These are phyloP conservation scores for Drosophila affinis DNA, from an alignment of 2,888 invertebrate species.

Conservation along the genomic window DNA sequence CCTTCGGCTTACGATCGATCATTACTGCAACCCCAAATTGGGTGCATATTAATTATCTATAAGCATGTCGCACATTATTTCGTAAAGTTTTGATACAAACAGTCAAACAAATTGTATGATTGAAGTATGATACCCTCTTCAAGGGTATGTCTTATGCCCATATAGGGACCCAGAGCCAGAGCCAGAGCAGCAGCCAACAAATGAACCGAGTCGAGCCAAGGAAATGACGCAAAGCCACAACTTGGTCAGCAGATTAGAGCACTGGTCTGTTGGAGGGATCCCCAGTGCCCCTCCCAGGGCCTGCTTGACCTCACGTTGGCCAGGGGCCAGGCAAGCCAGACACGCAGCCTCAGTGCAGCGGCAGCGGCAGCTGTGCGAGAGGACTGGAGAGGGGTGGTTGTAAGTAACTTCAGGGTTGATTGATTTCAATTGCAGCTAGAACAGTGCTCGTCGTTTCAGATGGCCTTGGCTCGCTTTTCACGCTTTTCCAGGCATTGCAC, in stretches of 20 bases:
- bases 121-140: background rate
- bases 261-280: conserved; percentile 24
- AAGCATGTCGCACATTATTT: no score
- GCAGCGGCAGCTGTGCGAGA: background rate
- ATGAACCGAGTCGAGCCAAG: conserved; percentile 53
- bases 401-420: conserved; percentile 56
- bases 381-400: conserved; percentile 3
- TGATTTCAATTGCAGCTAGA: conserved; percentile 61
- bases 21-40: no score
- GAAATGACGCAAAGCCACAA: conserved; percentile 78
- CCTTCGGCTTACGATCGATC: no score
- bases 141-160: background rate
- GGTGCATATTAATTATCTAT: no score
- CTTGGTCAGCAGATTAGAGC: conserved; percentile 80
- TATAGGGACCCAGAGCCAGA: background rate
- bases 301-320: conserved; percentile 71
- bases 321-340: conserved; percentile 25
- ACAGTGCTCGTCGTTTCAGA: conserved; percentile 2
- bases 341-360: conserved; percentile 45
- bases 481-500: conserved; percentile 76
- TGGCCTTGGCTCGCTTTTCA: conserved; percentile 76
- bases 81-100: no score
- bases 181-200: conserved; percentile 27
- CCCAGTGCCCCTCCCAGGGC: conserved; percentile 18
- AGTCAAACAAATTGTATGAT: background rate